Base-by-base conservation (phyloP, 2,888 invertebrate genomes). In the Lapara coniferarum region DNA sequence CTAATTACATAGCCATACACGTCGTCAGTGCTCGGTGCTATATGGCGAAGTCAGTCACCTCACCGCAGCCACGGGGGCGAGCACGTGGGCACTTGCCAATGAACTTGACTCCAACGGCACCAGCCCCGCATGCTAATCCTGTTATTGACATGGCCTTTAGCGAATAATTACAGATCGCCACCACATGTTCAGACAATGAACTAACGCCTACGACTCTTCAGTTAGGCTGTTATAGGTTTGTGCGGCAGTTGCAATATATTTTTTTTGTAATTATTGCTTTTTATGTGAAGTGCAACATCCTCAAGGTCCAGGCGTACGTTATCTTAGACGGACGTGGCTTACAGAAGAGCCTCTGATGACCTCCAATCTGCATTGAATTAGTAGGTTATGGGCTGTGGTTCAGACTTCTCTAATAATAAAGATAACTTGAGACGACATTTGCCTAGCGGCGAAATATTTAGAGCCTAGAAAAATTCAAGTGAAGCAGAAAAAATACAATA, bases 1-100 rank as follows among this genome's bases (percentile, higher is more conserved):
- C 76, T 88, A 87, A 89, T 90, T 89, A 86, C 82, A 81, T 74
- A 74, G 73, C 83, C 83, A 81, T 88, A 86, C 83, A 84, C 78
- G 84, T 83, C 80, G 83, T 69, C 77, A 83, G 80, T 84, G 82
- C 78, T 69, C 77, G 83, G 80, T 84, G 82, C 78, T 78, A 77
- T 81, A 86, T 84, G 81, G 81, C 75, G 74, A 77, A 88, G 91
- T 91, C 91, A 92, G 84, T 91, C 87, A 92, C 90, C 91, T 91
- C 84, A 81, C 72, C 81, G 78, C 78, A 81, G 77, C 76, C 81
- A 81, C 81, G 88, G 85, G 83, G 85, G 84, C 88, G 87, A 83
- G 77, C 87, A 90, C 90, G 91, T 92, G 88, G 89, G 89, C 76
- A 78, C 76, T 88, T 85, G 89, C 85, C 91, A 92, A 87, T 93